Percentiles rank a stretch among this genome's conserved stretches.
Conservation (phyloP, 1,140 invertebrate genomes). For the Formica selysi region DNA sequence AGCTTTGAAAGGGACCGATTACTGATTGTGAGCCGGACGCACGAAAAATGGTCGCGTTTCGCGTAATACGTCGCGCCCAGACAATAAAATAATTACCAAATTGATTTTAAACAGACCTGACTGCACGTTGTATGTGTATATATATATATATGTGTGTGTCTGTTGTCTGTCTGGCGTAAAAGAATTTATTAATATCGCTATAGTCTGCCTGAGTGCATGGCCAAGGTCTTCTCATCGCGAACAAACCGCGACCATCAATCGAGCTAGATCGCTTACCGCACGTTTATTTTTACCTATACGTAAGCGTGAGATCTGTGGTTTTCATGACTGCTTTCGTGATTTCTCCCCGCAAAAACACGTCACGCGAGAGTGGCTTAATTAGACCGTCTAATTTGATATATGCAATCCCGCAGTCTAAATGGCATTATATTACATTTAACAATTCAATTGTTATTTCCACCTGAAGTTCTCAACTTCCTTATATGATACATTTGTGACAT, state of each 20-base stretch:
- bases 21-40: background rate
- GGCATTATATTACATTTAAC: background rate
- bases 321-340: background rate
- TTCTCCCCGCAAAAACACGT: background rate
- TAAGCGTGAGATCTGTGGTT: background rate
- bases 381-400: background rate
- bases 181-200: conserved; percentile 10
- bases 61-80: background rate
- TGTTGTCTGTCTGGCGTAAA: background rate
- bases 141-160: no score
- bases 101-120: conserved; percentile 1
- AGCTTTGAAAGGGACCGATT: conserved; percentile 43
- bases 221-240: background rate
- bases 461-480: no score
- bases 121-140: background rate
- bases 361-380: background rate
- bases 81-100: background rate
- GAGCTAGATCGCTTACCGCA: conserved; percentile 5
- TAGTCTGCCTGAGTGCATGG: background rate
- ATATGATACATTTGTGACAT: no score
- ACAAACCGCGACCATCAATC: background rate
- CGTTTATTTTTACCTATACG: conserved; percentile 30
- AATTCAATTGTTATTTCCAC: background rate
- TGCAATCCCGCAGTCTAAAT: background rate
- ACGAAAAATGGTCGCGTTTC: conserved; percentile 18